These are phyloP conservation scores for Rapana venosa DNA, from an alignment of 2,888 invertebrate species.

Conservation along the genomic window DNA sequence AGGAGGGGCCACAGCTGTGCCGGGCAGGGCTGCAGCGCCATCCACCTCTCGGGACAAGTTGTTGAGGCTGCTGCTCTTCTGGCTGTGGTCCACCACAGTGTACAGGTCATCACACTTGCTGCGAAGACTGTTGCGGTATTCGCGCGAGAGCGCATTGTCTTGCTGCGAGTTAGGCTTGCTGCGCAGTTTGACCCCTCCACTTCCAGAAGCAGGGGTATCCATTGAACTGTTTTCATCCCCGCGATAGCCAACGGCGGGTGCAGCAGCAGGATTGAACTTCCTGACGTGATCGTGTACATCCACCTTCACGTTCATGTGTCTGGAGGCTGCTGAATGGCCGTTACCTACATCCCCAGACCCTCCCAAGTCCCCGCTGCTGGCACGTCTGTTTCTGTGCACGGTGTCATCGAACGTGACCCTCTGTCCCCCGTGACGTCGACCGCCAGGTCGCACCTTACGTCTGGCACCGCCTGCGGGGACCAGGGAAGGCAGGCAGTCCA, in stretches of 20 bases:
- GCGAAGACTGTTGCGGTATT: constrained; percentile 64
- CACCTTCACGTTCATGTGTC: constrained; percentile 62
- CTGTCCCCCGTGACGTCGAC: constrained; percentile 62
- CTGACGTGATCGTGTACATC: constrained; percentile 61
- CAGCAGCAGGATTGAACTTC: neutral
- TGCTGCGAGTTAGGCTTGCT: neutral
- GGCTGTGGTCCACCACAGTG: constrained; percentile 30
- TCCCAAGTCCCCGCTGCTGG: constrained; percentile 38
- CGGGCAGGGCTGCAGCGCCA: constrained; percentile 25
- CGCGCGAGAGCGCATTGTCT: constrained; percentile 55
- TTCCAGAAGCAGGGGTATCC: neutral
- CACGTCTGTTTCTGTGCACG: constrained; percentile 53
- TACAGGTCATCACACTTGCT: constrained; percentile 64
- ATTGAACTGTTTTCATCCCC: neutral
- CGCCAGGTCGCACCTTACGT: constrained; percentile 54
- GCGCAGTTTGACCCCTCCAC: constrained; percentile 18
- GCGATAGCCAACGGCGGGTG: neutral
- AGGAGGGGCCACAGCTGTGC: neutral
- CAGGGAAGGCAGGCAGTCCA: constrained; percentile 50
- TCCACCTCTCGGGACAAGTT: constrained; percentile 48
- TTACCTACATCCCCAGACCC: neutral
- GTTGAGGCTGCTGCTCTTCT: constrained; percentile 38
- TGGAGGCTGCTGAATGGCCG: constrained; percentile 49
- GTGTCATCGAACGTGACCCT: constrained; percentile 74
- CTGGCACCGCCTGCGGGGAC: constrained; percentile 54